These are phyloP conservation scores for Erythrolamprus reginae DNA, from an alignment of 2,113 vertebrate genomes.

Conservation along the genomic window DNA sequence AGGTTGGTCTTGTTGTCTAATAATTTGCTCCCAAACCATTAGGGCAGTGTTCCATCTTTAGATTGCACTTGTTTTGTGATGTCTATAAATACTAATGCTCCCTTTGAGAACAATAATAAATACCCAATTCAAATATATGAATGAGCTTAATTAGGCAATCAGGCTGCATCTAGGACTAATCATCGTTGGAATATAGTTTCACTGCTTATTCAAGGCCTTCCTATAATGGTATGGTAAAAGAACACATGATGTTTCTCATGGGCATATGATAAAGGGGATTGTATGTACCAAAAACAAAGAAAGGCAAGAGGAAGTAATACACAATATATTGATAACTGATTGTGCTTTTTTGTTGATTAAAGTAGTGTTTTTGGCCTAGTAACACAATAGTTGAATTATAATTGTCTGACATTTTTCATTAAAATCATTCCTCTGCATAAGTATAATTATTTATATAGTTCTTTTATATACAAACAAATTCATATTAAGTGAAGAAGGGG, in stretches of 20 bases:
- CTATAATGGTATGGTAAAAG: constrained; percentile 10
- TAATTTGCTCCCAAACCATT: constrained; percentile 25
- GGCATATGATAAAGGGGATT: constrained; percentile 7
- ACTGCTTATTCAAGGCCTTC: constrained; percentile 40
- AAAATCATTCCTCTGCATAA: background rate
- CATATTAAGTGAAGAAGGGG: background rate
- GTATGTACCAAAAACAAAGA: background rate
- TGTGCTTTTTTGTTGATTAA: background rate
- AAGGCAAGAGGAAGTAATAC: background rate
- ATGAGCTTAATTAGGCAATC: constrained; percentile 47
- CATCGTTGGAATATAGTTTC: constrained; percentile 34
- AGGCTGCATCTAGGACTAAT: constrained; percentile 33
- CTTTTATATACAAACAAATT: background rate
- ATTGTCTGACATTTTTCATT: background rate
- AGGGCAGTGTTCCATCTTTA: constrained; percentile 36
- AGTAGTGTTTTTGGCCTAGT: constrained; percentile 6
- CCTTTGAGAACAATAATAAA: constrained; percentile 18
- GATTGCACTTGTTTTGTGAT: constrained; percentile 16
- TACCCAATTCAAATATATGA: constrained; percentile 22
- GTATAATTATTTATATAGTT: background rate
- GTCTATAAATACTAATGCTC: constrained; percentile 20
- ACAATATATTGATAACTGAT: background rate
- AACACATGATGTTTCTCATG: constrained; percentile 7
- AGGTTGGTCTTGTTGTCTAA: constrained; percentile 15
- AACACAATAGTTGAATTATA: constrained; percentile 12